phyloP scores from a whole-genome alignment of 1,140 invertebrate genomes.

The Platorchestia sp. region DNA sequence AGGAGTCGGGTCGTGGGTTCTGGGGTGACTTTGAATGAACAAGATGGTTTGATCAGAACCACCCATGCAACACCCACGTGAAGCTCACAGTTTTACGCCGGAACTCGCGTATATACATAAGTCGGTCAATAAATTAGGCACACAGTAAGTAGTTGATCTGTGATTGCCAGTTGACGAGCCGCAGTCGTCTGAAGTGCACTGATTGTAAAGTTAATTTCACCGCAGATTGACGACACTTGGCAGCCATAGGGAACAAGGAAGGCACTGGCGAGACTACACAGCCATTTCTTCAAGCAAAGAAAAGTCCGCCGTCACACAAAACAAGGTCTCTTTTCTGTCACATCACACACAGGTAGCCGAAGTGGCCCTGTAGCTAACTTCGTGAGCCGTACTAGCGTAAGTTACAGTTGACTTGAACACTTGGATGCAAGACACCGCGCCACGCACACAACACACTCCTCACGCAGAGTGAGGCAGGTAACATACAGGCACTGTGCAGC shows the following conservation, averaged over 20 bases:
- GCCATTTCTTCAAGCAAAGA: not conserved
- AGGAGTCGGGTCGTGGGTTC: too few species aligned
- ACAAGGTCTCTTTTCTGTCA: not conserved
- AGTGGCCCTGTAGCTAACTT: not conserved
- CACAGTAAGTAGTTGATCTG: too few species aligned
- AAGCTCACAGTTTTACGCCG: too few species aligned
- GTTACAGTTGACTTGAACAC: not conserved
- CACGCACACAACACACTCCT: not conserved
- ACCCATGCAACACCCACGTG: too few species aligned
- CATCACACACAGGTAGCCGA: not conserved
- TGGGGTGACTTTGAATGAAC: too few species aligned
- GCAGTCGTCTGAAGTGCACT: not conserved
- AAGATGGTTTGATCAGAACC: too few species aligned
- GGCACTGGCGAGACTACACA: not conserved
- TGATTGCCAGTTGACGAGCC: too few species aligned
- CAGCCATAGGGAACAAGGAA: not conserved
- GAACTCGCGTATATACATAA: too few species aligned
- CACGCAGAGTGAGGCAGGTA: not conserved
- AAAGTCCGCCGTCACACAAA: not conserved
- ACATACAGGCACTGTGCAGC: not conserved
- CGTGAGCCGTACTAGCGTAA: too few species aligned
- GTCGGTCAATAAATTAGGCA: too few species aligned
- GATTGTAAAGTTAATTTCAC: not conserved
- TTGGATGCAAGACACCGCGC: not conserved
- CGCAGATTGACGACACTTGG: not conserved